Base-by-base conservation (phyloP, 2,888 invertebrate genomes). In the Tortrix viridana region DNA sequence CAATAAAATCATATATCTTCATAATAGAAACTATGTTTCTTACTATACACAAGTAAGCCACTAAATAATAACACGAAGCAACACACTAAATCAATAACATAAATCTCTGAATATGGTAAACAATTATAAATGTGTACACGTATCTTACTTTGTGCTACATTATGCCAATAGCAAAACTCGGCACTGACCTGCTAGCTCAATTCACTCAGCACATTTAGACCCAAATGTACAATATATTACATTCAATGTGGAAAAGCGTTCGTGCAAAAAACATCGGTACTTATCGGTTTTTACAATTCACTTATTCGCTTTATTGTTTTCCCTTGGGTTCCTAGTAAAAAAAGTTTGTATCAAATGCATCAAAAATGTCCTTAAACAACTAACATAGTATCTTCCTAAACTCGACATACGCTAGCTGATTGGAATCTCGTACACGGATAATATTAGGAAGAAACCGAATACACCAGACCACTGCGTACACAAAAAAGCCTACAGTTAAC, bases 161-260 rank as follows among this genome's bases (percentile, higher is more conserved):
- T 71, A 79, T 88, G 91, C 90, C 91, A 91, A 91, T 92, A 92
- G 91, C 91, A 91, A 92, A 92, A 91, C 91, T 83, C 82, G 89
- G 85, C 89, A 85, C 84, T 80, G 84, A 74, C 81, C 89, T 89
- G 90, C 88, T 88, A 79, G 89, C 89, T 89, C 90, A 85, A 84
- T 80, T 85, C 90, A 89, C 89, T 86, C 89, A 85, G 89, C 90
- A 89, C 89, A 88, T 89, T 88, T 90, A 91, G 85, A 88, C 90
- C 87, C 90, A 89, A 89, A 90, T 91, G 91, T 92, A 92, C 91
- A 92, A 91, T 92, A 91, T 90, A 89, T 89, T 92, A 92, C 91
- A 92, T 87, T 84, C 79, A 81, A 32, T 79, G 87, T 89, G 89
- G 84, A 84, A 80, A 89, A 89, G 88, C 87, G 79, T 83, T 85